Percentiles rank a stretch among this genome's conserved stretches.
Evolutionary conservation across 2,888 invertebrate species (phyloP).

Genomic region (Dicycla oo): DNA sequence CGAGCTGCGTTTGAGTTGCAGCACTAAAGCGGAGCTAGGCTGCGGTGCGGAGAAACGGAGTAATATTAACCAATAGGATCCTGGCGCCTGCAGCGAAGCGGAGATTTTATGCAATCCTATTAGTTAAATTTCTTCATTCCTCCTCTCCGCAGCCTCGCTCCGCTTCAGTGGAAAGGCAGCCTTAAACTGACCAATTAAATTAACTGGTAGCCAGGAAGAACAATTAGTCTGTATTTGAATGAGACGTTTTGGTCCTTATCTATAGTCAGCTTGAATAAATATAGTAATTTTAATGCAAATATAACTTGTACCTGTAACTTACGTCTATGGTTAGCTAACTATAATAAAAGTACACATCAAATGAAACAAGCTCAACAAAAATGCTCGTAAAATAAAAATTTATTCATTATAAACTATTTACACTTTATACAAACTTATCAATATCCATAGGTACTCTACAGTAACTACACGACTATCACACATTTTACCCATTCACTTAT

Average conservation of each 20-base stretch:
- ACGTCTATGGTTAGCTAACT: not conserved
- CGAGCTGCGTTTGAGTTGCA: not conserved
- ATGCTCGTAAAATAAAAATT: slow-evolving; percentile 57
- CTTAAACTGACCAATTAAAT: too few relatives aligned
- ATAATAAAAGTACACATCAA: not conserved
- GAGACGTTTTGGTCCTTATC: not conserved
- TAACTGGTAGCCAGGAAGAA: not conserved
- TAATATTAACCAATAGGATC: too few relatives aligned
- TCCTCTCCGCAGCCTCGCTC: too few relatives aligned
- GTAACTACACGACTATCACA: slow-evolving; percentile 64
- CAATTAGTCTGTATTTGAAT: not conserved
- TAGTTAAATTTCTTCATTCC: too few relatives aligned
- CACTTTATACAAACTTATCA: slow-evolving; percentile 70
- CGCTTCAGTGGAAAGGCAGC: too few relatives aligned
- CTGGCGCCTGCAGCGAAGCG: too few relatives aligned
- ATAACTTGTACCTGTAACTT: not conserved
- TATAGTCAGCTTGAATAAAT: not conserved
- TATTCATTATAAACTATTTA: slow-evolving; percentile 73
- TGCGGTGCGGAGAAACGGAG: too few relatives aligned
- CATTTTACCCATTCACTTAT: slow-evolving; percentile 64
- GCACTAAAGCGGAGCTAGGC: too few relatives aligned
- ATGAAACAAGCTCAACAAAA: slow-evolving; percentile 37
- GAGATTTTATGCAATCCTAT: too few relatives aligned
- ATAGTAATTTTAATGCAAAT: too few relatives aligned
- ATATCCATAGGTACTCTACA: slow-evolving; percentile 61